Conservation (phyloP, 1,140 invertebrate genomes). For the Psix sp. region DNA sequence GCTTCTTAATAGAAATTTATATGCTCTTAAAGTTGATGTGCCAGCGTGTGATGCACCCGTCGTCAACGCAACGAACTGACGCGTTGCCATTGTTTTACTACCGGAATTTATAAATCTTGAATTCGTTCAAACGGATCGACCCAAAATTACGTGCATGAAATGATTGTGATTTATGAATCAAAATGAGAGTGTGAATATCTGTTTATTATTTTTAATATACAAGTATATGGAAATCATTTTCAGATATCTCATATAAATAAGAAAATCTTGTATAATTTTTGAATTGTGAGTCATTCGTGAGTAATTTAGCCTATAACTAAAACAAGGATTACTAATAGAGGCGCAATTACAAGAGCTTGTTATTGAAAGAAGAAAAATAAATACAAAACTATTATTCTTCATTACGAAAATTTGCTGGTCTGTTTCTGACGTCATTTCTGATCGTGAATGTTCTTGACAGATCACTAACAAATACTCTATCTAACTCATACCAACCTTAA, state of each 20-base stretch:
- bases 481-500: constrained; percentile 20
- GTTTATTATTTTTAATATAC: constrained; percentile 11
- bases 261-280: constrained; percentile 14
- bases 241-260: constrained; percentile 13
- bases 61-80: neutral
- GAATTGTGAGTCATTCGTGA: neutral
- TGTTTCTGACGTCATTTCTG: constrained; percentile 17
- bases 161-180: constrained; percentile 18
- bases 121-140: constrained; percentile 20
- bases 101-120: constrained; percentile 19
- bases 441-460: constrained; percentile 30
- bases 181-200: no score
- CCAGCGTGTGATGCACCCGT: neutral
- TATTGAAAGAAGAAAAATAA: constrained; percentile 2
- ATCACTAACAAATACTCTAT: constrained; percentile 27
- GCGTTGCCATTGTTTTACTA: constrained; percentile 17
- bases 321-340: no score
- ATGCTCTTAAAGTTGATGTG: constrained; percentile 22
- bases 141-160: constrained; percentile 7
- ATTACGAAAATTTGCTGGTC: neutral
- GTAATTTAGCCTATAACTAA: no score
- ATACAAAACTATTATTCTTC: neutral
- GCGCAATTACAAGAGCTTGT: neutral
- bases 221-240: constrained; percentile 15
- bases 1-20: constrained; percentile 1